These are phyloP conservation scores for Propithecus coquereli DNA, from an alignment of 2,113 vertebrate genomes.

Conservation along the genomic window DNA sequence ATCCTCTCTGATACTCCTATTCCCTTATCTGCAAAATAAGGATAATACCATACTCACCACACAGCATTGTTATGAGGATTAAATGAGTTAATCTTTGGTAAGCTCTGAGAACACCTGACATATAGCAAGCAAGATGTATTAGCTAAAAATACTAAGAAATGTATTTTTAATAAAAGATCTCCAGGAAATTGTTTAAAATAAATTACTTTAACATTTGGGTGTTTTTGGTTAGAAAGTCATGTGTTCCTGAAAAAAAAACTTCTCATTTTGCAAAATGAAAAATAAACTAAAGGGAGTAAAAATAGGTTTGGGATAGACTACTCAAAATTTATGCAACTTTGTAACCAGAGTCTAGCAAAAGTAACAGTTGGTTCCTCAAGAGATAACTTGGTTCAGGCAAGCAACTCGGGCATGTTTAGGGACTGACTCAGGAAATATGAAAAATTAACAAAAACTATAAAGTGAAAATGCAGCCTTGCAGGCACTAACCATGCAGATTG, in stretches of 20 bases:
- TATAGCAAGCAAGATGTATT: background rate
- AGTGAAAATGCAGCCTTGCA: background rate
- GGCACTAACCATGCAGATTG: background rate
- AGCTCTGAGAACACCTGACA: background rate
- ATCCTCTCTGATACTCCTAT: background rate
- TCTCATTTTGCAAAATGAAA: background rate
- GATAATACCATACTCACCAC: background rate
- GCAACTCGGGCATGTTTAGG: background rate
- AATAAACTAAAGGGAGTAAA: background rate
- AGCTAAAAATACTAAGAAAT: background rate
- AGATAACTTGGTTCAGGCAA: background rate
- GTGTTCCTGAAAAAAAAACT: background rate
- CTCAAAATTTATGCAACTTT: background rate
- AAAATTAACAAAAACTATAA: background rate
- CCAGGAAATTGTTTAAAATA: conserved; percentile 6
- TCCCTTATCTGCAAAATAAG: background rate
- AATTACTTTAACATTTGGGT: background rate
- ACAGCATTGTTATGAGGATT: accelerated
- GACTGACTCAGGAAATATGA: background rate
- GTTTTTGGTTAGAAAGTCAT: background rate
- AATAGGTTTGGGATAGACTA: background rate
- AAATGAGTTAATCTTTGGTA: background rate
- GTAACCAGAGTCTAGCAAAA: background rate
- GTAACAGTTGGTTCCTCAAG: background rate
- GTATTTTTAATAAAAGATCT: background rate